A percentile compares a stretch with the other conserved stretches of the same genome.
Evolutionary conservation across 2,888 invertebrate genomes (phyloP).

Genomic region (Mongoloraphidia duomilia): DNA sequence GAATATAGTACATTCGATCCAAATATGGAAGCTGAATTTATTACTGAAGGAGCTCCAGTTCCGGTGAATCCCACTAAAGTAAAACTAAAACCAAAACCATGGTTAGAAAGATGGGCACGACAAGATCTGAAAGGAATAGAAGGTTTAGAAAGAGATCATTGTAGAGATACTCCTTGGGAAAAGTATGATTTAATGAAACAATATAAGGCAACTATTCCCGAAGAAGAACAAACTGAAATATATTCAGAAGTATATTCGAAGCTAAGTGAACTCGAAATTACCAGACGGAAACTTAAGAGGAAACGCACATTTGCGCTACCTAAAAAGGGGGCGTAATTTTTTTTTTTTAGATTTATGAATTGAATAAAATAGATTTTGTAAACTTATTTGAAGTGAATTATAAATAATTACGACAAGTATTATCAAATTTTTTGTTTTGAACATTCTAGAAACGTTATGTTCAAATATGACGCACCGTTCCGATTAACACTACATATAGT

Average conservation of each 20-base stretch:
- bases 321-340: slow-evolving; percentile 30
- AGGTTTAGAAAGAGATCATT: slow-evolving; percentile 34
- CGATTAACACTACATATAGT: too few species aligned
- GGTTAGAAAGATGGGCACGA: slow-evolving; percentile 83
- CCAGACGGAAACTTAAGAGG: slow-evolving; percentile 45
- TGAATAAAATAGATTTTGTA: too few species aligned
- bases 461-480: too few species aligned
- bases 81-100: slow-evolving; percentile 66
- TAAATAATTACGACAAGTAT: too few species aligned
- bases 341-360: background rate
- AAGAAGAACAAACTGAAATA: slow-evolving; percentile 76
- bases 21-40: slow-evolving; percentile 75
- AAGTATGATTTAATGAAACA: slow-evolving; percentile 89
- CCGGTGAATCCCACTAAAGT: slow-evolving; percentile 66
- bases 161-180: slow-evolving; percentile 60
- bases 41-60: slow-evolving; percentile 61
- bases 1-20: slow-evolving; percentile 87
- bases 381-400: too few species aligned
- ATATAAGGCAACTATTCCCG: slow-evolving; percentile 73
- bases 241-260: slow-evolving; percentile 70
- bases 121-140: slow-evolving; percentile 58
- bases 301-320: slow-evolving; percentile 46
- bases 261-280: slow-evolving; percentile 53
- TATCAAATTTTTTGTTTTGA: too few species aligned
- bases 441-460: too few species aligned